These are phyloP conservation scores for Phoxinus phoxinus DNA, from an alignment of 2,113 vertebrate genomes.

Conservation along the genomic window DNA sequence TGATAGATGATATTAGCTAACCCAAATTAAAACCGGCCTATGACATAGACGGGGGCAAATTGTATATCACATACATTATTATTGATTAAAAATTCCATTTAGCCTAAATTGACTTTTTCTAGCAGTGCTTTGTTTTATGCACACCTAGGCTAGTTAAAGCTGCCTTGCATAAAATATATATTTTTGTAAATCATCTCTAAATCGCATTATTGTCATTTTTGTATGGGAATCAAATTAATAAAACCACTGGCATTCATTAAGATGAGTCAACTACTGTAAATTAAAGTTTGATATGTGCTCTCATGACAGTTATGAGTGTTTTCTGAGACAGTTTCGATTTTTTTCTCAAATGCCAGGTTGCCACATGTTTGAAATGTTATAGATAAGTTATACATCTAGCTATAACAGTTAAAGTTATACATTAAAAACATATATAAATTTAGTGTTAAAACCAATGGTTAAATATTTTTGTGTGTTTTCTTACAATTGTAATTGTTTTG, in stretches of 20 bases:
- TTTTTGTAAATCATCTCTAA: neutral
- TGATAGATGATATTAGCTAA: neutral
- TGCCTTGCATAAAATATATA: neutral
- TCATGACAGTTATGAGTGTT: neutral
- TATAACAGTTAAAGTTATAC: too few relatives aligned
- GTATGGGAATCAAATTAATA: neutral
- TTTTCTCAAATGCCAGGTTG: neutral
- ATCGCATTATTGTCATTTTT: neutral
- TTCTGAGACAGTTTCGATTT: neutral
- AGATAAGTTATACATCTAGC: too few relatives aligned
- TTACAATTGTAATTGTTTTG: neutral
- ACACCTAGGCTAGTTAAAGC: neutral
- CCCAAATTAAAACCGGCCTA: neutral
- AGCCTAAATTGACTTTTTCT: neutral
- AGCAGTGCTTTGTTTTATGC: neutral
- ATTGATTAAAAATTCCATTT: neutral
- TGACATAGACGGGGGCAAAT: neutral
- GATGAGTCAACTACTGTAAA: neutral
- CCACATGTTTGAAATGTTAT: neutral
- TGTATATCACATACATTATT: neutral
- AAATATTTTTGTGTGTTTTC: neutral
- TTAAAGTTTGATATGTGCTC: neutral
- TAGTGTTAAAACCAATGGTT: neutral
- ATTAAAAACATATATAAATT: too few relatives aligned
- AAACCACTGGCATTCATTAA: neutral